Evolutionary conservation across 2,113 vertebrate species (phyloP).

Genomic region (Pollimyrus isidori): DNA sequence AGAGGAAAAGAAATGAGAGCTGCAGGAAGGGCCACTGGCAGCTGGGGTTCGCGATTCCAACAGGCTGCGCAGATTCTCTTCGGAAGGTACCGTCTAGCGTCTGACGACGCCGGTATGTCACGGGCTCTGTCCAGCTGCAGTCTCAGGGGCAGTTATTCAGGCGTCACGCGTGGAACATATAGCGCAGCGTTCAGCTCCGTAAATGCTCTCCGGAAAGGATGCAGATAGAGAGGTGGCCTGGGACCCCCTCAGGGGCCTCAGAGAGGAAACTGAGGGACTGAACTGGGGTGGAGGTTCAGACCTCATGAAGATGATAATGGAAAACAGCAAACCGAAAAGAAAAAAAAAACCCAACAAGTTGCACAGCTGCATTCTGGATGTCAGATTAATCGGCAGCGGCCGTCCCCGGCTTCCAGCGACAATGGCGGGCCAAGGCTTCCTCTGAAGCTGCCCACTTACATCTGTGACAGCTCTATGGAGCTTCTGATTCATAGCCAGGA

Average conservation of each 20-base stretch:
- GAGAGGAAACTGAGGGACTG: not conserved
- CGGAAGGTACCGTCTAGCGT: not conserved
- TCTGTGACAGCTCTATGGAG: conserved; percentile 47
- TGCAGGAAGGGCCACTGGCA: not conserved
- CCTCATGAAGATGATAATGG: conserved; percentile 1
- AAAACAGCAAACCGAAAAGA: not conserved
- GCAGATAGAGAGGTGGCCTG: not conserved
- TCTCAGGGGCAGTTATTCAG: not conserved
- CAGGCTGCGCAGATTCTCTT: not conserved
- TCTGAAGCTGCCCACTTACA: conserved; percentile 51
- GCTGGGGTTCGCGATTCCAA: not conserved
- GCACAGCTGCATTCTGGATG: conserved; percentile 20
- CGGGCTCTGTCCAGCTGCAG: not conserved
- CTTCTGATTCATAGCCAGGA: conserved; percentile 43
- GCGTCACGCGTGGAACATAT: not conserved
- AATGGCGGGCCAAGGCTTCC: conserved; percentile 33
- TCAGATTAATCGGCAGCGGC: conserved; percentile 16
- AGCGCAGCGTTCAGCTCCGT: not conserved
- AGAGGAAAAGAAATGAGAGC: not conserved
- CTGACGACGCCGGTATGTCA: not conserved
- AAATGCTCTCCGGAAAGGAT: not conserved
- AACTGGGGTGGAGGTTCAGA: not conserved
- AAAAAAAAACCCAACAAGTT: not conserved
- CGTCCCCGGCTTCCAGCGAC: conserved; percentile 16
- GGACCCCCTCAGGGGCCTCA: not conserved